Base-by-base conservation (phyloP, 2,797 vertebrate genomes). In the Chlorospingus semifuscus region DNA sequence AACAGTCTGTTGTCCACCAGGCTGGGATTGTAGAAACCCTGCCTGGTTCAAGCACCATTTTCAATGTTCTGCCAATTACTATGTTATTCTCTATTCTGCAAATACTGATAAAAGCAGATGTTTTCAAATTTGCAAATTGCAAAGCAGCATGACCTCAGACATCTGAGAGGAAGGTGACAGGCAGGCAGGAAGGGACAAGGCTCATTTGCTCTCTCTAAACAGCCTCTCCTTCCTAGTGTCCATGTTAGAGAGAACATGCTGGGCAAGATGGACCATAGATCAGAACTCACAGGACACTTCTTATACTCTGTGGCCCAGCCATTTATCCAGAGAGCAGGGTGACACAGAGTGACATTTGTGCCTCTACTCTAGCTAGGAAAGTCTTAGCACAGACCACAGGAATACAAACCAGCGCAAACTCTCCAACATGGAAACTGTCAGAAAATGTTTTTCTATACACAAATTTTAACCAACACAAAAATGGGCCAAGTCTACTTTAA, bases 221-320 rank as follows among this genome's bases (percentile, higher is more conserved):
- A 37, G 10, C 18, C 10, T 61, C 42, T 84, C 23, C 56, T 87
- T 77, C 52, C 50, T 72, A 23, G 47, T 11, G 27, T 8, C n/a
- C 26, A 26, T 12, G 9, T 29, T 30, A 78, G 32, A 70, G 29
- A 66, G 18, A 86, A 65, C 21, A 49, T 8, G 22, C 18, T 23
- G n/a, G 60, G n/a, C 23, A 61, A 39, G 56, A 34, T 0, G 20
- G 64, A 80, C 24, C 24, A 71, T 0, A 65, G 34, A 7, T 24
- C 15, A 7, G 42, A 80, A 14, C 16, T 26, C 46, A 47, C 15
- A 59, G 21, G 77, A 53, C 3, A 9, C 19, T 42, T 37, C 26
- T 34, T 30, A 41, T 0, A 7, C 30, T n/a, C 30, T 52, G 37
- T 3, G 29, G 24, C 15, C 53, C 30, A 49, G n/a, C 0, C 0